Evolutionary conservation across 2,797 vertebrate species (phyloP).

Genomic region (Sebastes elongatus): DNA sequence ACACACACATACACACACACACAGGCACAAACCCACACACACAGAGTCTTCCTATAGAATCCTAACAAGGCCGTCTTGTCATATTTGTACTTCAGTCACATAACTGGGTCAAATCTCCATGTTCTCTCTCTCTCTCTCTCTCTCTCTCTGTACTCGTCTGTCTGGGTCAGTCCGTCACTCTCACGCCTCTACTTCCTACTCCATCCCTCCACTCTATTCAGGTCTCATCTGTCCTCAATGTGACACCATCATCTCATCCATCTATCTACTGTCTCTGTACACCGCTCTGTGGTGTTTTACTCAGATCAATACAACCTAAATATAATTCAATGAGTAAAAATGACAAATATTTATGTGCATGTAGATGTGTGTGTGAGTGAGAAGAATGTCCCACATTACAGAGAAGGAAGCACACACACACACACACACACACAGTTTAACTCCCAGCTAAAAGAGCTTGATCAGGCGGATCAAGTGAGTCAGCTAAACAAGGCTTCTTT

Average conservation of each 20-base stretch:
- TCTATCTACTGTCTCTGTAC: not conserved
- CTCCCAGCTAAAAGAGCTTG: conserved; percentile 36
- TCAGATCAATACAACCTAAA: not conserved
- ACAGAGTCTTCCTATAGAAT: not conserved
- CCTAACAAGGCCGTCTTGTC: conserved; percentile 23
- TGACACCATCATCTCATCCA: not conserved
- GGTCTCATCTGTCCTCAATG: not conserved
- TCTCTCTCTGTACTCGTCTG: not conserved
- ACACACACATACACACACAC: conserved; percentile 3
- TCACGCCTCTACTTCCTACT: conserved; percentile 9
- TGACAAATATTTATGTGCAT: not conserved
- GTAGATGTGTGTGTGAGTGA: not conserved
- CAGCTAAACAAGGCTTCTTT: conserved; percentile 63
- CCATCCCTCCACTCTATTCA: not conserved
- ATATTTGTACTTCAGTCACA: conserved; percentile 36
- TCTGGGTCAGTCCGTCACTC: conserved; percentile 36
- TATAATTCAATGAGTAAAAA: not conserved
- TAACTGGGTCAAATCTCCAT: conserved; percentile 62
- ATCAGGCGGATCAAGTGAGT: conserved; percentile 57
- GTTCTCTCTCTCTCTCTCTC: conserved; percentile 5
- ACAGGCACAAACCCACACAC: conserved; percentile 9
- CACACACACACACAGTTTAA: not conserved
- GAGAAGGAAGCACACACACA: not conserved
- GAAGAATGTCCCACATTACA: conserved; percentile 35
- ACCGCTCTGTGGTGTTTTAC: not conserved